These are phyloP conservation scores for Diachasma alloeum DNA, from an alignment of 1,140 invertebrate genomes.

Conservation along the genomic window DNA sequence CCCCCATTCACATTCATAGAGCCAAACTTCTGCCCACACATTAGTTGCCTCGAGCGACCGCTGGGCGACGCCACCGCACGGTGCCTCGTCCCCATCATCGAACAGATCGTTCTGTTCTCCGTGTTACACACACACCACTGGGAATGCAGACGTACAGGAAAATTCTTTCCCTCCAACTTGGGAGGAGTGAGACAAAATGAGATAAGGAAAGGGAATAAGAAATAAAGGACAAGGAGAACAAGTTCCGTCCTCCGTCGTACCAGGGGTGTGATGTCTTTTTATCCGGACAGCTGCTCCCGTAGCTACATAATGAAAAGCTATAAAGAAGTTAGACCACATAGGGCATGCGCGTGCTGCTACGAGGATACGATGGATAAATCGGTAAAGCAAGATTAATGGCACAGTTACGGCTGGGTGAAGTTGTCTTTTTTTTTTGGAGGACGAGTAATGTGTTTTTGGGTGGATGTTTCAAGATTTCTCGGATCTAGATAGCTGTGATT, in stretches of 20 bases:
- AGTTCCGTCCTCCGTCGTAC: constrained; percentile 30
- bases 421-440: not conserved
- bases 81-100: not conserved
- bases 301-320: constrained; percentile 54
- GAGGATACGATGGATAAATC: constrained; percentile 51
- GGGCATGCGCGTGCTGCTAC: constrained; percentile 43
- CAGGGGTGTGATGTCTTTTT: constrained; percentile 53
- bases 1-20: not conserved
- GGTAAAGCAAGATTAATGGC: constrained; percentile 56
- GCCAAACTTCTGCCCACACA: not conserved
- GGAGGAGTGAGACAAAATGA: not conserved
- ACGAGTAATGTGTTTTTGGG: not conserved
- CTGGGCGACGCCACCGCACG: constrained; percentile 17
- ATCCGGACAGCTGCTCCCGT: constrained; percentile 47
- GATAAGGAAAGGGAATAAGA: constrained; percentile 13
- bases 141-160: not conserved
- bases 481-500: not conserved
- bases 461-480: not conserved
- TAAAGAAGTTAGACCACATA: constrained; percentile 53
- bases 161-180: not conserved
- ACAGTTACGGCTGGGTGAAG: not conserved
- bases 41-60: not conserved
- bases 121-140: not conserved
- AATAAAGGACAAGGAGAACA: constrained; percentile 22
- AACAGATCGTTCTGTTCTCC: not conserved